phyloP scores from a whole-genome alignment of 2,797 vertebrate genomes.

The Cirrhinus mrigala region DNA sequence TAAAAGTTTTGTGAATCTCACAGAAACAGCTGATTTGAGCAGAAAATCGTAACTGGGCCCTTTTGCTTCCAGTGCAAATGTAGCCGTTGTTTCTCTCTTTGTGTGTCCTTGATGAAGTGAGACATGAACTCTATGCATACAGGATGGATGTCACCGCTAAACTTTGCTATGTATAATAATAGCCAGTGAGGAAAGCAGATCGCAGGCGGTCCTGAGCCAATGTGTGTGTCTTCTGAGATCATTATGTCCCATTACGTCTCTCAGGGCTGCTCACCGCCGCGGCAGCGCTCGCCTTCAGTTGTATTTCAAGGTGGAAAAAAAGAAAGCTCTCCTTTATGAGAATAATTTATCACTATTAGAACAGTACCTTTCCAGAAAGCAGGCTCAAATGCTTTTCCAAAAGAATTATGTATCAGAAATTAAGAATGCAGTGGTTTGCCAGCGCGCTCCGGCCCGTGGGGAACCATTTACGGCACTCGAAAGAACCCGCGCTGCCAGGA shows the following conservation, averaged over 20 bases:
- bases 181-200: slow-evolving; percentile 11
- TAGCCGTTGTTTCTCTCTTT: not conserved
- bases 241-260: slow-evolving; percentile 73
- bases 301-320: slow-evolving; percentile 66
- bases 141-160: not conserved
- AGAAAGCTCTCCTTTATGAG: slow-evolving; percentile 85
- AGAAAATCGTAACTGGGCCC: not conserved
- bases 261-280: slow-evolving; percentile 77
- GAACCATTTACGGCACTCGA: slow-evolving; percentile 88
- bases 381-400: slow-evolving; percentile 86
- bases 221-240: slow-evolving; percentile 41
- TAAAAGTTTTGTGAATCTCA: not conserved
- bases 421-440: slow-evolving; percentile 89
- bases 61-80: not conserved
- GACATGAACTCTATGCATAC: slow-evolving; percentile 5
- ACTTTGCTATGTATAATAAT: slow-evolving; percentile 36
- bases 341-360: slow-evolving; percentile 98
- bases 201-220: not conserved
- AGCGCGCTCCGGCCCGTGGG: slow-evolving; percentile 81
- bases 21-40: not conserved
- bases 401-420: slow-evolving; percentile 96
- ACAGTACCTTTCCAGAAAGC: slow-evolving; percentile 85
- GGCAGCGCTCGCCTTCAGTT: slow-evolving; percentile 75
- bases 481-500: slow-evolving; percentile 85
- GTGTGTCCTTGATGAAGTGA: slow-evolving; percentile 15